Percentiles rank a stretch among this genome's conserved stretches.
Evolutionary conservation across 2,888 invertebrate genomes (phyloP).

Genomic region (Lycia hirtaria): DNA sequence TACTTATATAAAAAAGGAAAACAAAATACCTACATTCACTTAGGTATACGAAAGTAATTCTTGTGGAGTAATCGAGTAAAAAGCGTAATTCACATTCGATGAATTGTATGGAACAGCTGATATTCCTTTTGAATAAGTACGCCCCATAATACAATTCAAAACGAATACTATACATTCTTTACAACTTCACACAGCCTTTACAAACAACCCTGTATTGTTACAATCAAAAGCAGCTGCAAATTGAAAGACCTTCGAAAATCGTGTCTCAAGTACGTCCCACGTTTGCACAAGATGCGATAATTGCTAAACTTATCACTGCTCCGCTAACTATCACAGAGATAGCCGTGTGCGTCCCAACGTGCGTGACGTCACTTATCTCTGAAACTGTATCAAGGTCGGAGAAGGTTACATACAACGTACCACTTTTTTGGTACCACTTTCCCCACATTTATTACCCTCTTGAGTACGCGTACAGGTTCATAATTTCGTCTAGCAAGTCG

Average conservation of each 20-base stretch:
- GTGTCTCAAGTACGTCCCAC: slow-evolving; percentile 41
- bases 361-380: slow-evolving; percentile 46
- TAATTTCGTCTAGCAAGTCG: slow-evolving; percentile 40
- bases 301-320: slow-evolving; percentile 50
- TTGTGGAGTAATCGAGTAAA: too few species aligned
- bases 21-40: too few species aligned
- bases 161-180: neutral
- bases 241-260: slow-evolving; percentile 43
- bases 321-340: slow-evolving; percentile 48
- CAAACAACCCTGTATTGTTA: neutral
- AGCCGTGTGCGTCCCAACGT: slow-evolving; percentile 33
- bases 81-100: too few species aligned
- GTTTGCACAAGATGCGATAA: slow-evolving; percentile 52
- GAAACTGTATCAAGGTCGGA: slow-evolving; percentile 51
- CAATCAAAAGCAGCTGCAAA: slow-evolving; percentile 29
- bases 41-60: too few species aligned
- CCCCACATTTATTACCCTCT: slow-evolving; percentile 41
- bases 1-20: too few species aligned
- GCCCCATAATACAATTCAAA: neutral
- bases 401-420: slow-evolving; percentile 35
- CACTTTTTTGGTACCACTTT: slow-evolving; percentile 50
- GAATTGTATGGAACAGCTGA: too few species aligned
- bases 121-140: too few species aligned
- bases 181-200: neutral
- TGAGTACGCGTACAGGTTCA: slow-evolving; percentile 41